These are phyloP conservation scores for Smithornis capensis DNA, from an alignment of 2,113 vertebrate species.

Conservation along the genomic window DNA sequence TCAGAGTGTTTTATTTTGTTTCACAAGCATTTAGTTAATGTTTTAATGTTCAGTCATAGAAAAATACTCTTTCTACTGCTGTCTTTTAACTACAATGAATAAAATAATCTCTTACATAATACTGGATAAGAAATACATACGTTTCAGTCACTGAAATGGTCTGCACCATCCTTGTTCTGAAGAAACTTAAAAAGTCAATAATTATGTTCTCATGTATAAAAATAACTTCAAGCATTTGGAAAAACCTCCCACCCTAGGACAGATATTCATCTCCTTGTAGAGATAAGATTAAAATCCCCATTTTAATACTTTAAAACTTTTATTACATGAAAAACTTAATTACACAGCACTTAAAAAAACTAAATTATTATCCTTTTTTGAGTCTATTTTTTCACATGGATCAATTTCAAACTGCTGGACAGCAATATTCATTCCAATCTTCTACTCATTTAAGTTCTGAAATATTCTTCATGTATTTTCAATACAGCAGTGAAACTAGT, in stretches of 20 bases:
- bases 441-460: not conserved
- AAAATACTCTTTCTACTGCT: not conserved
- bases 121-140: not conserved
- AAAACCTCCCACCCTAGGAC: not conserved
- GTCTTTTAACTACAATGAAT: not conserved
- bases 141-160: not conserved
- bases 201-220: not conserved
- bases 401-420: not conserved
- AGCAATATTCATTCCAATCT: not conserved
- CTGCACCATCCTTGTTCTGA: not conserved
- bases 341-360: not conserved
- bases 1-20: not conserved
- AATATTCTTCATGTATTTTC: not conserved
- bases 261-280: not conserved
- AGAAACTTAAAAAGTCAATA: not conserved
- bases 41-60: not conserved
- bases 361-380: not conserved
- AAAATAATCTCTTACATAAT: not conserved
- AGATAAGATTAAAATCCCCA: not conserved
- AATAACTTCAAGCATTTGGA: not conserved
- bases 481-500: not conserved
- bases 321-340: not conserved
- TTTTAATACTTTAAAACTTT: not conserved
- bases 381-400: not conserved
- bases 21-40: not conserved